Conservation (phyloP, 2,113 vertebrate species). For the Chinchilla lanigera region DNA sequence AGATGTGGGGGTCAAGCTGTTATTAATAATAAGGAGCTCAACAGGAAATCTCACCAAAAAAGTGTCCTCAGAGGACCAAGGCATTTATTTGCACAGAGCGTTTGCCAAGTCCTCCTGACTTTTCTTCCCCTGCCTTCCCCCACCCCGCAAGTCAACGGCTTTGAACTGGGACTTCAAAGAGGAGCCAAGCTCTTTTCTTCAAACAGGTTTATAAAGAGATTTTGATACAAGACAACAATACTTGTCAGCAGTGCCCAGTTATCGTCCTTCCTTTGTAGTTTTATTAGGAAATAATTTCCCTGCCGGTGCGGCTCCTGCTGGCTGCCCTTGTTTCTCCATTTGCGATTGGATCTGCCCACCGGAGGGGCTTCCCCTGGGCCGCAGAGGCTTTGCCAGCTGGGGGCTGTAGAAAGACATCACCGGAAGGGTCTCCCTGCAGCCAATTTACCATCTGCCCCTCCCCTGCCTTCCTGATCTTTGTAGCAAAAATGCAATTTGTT, state of each 20-base stretch:
- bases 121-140: conserved; percentile 60
- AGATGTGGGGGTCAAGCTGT: not conserved
- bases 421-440: conserved; percentile 78
- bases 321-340: conserved; percentile 83
- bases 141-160: conserved; percentile 76
- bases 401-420: conserved; percentile 80
- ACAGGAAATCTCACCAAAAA: not conserved
- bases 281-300: conserved; percentile 89
- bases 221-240: conserved; percentile 89
- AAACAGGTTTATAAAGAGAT: conserved; percentile 88
- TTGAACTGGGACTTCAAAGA: conserved; percentile 88
- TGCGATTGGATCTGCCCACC: conserved; percentile 82
- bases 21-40: conserved; percentile 6
- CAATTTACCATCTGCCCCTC: conserved; percentile 82
- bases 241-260: conserved; percentile 84
- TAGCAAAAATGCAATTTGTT: conserved; percentile 85
- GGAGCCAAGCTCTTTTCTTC: conserved; percentile 85
- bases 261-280: conserved; percentile 89
- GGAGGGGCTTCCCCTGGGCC: conserved; percentile 74
- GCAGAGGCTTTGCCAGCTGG: conserved; percentile 77
- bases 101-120: conserved; percentile 64
- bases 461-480: conserved; percentile 68
- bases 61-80: not conserved
- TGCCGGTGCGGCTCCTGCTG: conserved; percentile 79
- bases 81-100: conserved; percentile 64